Evolutionary conservation across 2,888 invertebrate genomes (phyloP).

Genomic region (Apamea epomidion): DNA sequence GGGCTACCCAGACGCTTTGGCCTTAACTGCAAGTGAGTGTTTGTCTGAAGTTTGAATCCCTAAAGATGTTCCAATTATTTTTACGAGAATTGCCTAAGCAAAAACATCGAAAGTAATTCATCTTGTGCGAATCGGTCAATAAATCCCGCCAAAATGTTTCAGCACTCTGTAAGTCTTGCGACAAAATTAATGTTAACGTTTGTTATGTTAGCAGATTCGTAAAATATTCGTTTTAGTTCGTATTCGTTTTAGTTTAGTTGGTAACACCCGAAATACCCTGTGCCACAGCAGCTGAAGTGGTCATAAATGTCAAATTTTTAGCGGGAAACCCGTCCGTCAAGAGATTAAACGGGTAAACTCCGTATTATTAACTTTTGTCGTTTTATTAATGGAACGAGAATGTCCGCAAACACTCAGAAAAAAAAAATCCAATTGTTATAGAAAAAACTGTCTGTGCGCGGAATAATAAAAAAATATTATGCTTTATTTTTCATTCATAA

Average conservation of each 20-base stretch:
- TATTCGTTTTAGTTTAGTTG: too few species aligned
- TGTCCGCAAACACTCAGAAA: constrained; percentile 1
- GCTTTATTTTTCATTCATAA: constrained; percentile 49
- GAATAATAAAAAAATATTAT: background rate
- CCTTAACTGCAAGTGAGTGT: constrained; percentile 5
- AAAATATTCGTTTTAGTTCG: constrained; percentile 59
- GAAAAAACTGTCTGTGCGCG: background rate
- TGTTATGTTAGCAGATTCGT: constrained; percentile 60
- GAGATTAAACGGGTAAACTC: constrained; percentile 30
- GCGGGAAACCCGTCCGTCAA: constrained; percentile 47
- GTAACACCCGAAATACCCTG: constrained; percentile 53
- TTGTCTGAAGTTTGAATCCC: background rate
- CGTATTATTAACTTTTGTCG: constrained; percentile 29
- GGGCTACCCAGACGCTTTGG: too few species aligned
- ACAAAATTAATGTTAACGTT: constrained; percentile 60
- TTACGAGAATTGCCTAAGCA: background rate
- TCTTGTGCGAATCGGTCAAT: constrained; percentile 39
- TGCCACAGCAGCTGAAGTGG: constrained; percentile 43
- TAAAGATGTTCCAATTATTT: constrained; percentile 25
- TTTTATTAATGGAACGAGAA: constrained; percentile 40
- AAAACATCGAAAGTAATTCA: constrained; percentile 34
- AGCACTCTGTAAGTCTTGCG: constrained; percentile 39
- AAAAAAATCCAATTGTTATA: constrained; percentile 19
- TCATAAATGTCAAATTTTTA: constrained; percentile 61
- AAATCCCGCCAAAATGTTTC: constrained; percentile 51